Conservation (phyloP, 2,797 vertebrate genomes). For the Steatocranus sp. region DNA sequence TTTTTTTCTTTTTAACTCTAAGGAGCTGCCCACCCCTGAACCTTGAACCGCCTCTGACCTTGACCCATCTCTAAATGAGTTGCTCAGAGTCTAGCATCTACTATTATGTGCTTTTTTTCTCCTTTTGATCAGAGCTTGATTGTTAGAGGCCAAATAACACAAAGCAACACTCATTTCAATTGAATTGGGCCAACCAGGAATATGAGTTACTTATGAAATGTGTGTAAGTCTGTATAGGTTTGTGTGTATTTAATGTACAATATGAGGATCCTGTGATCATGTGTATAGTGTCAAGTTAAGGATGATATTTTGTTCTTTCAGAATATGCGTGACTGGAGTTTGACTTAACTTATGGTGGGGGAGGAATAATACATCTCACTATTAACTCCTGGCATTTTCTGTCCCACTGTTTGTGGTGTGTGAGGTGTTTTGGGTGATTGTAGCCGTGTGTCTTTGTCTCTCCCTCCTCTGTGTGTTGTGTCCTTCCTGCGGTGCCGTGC, state of each 20-base stretch:
- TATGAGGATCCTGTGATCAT: background rate
- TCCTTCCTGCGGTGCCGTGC: conserved; percentile 45
- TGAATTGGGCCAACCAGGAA: conserved; percentile 44
- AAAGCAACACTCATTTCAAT: conserved; percentile 48
- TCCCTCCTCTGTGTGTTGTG: conserved; percentile 35
- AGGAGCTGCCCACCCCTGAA: background rate
- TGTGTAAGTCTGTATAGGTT: background rate
- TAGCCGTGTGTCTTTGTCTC: conserved; percentile 24
- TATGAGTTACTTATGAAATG: conserved; percentile 6
- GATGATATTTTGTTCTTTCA: background rate
- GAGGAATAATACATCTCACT: background rate
- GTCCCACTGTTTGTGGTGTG: background rate
- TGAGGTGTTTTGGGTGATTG: background rate
- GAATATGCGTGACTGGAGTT: background rate
- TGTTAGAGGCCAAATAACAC: conserved; percentile 46
- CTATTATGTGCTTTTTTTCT: background rate
- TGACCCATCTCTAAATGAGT: background rate
- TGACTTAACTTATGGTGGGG: background rate
- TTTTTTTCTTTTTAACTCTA: background rate
- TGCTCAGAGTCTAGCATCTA: conserved; percentile 8
- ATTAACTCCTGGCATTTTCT: conserved; percentile 6
- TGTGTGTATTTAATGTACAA: conserved; percentile 10
- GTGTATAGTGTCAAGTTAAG: background rate
- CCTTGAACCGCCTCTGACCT: background rate
- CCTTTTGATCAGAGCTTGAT: conserved; percentile 38